These are phyloP conservation scores for Trogon surrucura DNA, from an alignment of 2,113 vertebrate genomes.

Conservation along the genomic window DNA sequence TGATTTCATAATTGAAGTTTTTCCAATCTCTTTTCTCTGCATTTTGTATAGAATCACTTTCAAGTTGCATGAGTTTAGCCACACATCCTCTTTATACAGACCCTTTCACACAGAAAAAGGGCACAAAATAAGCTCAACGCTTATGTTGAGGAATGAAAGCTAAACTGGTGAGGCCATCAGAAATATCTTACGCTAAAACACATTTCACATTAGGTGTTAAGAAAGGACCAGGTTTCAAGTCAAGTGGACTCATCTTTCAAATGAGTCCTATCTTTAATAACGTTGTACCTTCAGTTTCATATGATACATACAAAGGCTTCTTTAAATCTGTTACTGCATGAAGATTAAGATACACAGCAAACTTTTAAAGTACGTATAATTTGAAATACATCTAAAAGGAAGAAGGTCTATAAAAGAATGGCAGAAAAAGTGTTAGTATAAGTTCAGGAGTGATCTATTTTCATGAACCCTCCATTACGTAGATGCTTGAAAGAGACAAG, in stretches of 20 bases:
- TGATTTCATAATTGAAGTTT: not conserved
- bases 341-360: not conserved
- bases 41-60: not conserved
- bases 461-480: not conserved
- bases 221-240: not conserved
- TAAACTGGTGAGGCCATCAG: not conserved
- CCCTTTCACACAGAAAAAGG: not conserved
- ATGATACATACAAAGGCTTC: not conserved
- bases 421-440: not conserved
- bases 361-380: not conserved
- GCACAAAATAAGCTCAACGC: not conserved
- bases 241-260: not conserved
- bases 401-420: not conserved
- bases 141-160: not conserved
- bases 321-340: not conserved
- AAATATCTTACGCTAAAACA: not conserved
- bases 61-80: not conserved
- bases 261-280: not conserved
- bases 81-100: not conserved
- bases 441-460: not conserved
- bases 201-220: not conserved
- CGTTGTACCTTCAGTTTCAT: not conserved
- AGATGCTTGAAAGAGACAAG: not conserved
- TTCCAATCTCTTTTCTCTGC: not conserved
- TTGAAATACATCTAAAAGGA: not conserved